Base-by-base conservation (phyloP, 2,797 vertebrate genomes). In the Lateolabrax maculatus region DNA sequence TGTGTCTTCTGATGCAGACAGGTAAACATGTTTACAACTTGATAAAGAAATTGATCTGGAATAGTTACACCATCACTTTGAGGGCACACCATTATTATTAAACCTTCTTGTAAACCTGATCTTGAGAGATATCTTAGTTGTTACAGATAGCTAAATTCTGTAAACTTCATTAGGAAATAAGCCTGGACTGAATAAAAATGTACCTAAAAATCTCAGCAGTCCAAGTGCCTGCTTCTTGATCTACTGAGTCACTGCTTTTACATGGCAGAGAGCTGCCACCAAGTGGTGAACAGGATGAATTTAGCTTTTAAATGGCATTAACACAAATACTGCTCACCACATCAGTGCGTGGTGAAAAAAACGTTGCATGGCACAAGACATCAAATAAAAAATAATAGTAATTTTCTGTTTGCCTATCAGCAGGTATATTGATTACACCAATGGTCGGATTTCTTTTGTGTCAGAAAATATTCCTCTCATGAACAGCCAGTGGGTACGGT, bases 191-290 rank as follows among this genome's bases (percentile, higher is more conserved):
- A 29, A 52, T 44, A 36, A 73, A 49, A 74, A 64, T 51, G 0
- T 7, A 62, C 13, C 9, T 23, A 56, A 66, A 77, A 61, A 69
- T 41, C 43, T 60, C 6, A 70, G 53, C n/a, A 52, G 11, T 16
- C 34, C 9, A 15, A 36, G 27, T 16, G 49, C 7, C 9, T 13
- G 2, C 44, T 60, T 56, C 16, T 31, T 18, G 3, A 21, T 71
- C 39, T 68, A 6, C 9, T 12, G 5, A 75, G 21, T 63, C 43
- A 67, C n/a, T 66, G 13, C 29, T 57, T 62, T 74, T 46, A 67
- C 2, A 10, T 64, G 71, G 77, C 23, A 76, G 39, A 64, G n/a
- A 89, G 87, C 90, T 87, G 90, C 93, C 93, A 74, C 86, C 90
- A 53, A 66, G 89, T 93, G 94, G 92, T 63, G 21, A 69, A 75